A percentile compares a stretch with the other conserved stretches of the same genome.
phyloP scores from a whole-genome alignment of 2,113 vertebrate species.

The Aspidoscelis tigris region DNA sequence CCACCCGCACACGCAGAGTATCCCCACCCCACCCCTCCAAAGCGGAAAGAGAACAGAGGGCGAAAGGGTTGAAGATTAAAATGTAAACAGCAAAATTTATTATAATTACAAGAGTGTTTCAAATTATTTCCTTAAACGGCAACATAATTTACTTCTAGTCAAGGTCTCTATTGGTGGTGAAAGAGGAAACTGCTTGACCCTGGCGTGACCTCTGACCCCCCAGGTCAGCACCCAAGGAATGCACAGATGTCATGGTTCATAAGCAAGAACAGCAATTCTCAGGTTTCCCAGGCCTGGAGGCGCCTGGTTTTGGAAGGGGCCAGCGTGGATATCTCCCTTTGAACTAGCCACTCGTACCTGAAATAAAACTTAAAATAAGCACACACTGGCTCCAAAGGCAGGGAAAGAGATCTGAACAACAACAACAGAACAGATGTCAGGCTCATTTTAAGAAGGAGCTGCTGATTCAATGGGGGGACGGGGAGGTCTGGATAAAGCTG shows the following conservation, averaged over 20 bases:
- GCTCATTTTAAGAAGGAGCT: background rate
- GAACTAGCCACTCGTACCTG: slow-evolving; percentile 75
- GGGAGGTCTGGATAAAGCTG: background rate
- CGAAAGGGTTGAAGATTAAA: slow-evolving; percentile 80
- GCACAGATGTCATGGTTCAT: slow-evolving; percentile 89
- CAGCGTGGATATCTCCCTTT: slow-evolving; percentile 77
- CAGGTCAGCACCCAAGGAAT: slow-evolving; percentile 85
- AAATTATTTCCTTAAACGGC: slow-evolving; percentile 82
- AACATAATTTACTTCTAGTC: slow-evolving; percentile 76
- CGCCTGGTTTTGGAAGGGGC: slow-evolving; percentile 80
- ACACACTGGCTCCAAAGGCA: background rate
- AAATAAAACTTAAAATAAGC: slow-evolving; percentile 42
- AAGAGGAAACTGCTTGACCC: slow-evolving; percentile 84
- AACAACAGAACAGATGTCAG: background rate
- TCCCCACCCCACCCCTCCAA: slow-evolving; percentile 10
- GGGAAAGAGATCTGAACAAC: slow-evolving; percentile 2
- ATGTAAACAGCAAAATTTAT: slow-evolving; percentile 84
- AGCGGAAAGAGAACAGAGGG: slow-evolving; percentile 69
- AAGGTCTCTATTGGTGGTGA: slow-evolving; percentile 80
- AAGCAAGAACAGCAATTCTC: slow-evolving; percentile 78
- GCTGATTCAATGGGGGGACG: background rate
- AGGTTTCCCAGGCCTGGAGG: slow-evolving; percentile 84
- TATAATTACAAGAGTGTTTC: slow-evolving; percentile 83
- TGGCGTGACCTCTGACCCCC: slow-evolving; percentile 80
- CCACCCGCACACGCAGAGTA: too few species aligned